Evolutionary conservation across 1,140 invertebrate genomes (phyloP).

Genomic region (Nephotettix cincticeps): DNA sequence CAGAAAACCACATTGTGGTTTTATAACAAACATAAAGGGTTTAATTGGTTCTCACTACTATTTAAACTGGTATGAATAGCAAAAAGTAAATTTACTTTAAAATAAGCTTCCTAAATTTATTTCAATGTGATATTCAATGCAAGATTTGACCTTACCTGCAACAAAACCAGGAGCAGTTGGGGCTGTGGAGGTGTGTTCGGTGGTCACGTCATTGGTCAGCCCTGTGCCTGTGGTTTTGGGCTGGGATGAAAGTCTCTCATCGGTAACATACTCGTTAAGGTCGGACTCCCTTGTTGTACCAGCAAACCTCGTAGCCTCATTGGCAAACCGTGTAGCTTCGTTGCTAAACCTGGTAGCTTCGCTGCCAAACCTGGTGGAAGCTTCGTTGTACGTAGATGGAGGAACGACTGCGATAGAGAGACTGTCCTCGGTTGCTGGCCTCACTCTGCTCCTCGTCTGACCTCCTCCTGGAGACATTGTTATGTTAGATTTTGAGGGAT

Average conservation of each 20-base stretch:
- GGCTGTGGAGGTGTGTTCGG: conserved; percentile 6
- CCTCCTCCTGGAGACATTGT: no score
- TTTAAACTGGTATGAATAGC: no score
- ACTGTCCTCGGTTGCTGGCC: conserved; percentile 10
- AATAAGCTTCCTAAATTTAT: background rate
- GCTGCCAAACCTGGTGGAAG: background rate
- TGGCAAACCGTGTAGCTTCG: background rate
- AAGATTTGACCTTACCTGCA: background rate
- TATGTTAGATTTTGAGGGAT: no score
- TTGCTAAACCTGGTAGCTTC: background rate
- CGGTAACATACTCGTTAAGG: conserved; percentile 31
- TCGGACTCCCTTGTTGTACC: conserved; percentile 33
- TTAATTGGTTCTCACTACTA: no score
- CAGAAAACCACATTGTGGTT: no score
- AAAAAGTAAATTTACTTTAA: background rate
- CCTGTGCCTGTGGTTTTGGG: background rate
- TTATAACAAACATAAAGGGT: no score
- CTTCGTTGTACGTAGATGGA: background rate
- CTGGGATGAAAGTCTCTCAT: background rate
- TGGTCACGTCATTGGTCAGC: background rate
- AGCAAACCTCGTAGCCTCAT: background rate
- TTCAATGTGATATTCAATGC: no score
- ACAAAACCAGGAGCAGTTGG: background rate
- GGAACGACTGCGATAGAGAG: conserved; percentile 7
- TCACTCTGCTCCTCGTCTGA: conserved; percentile 11